Conservation (phyloP, 1,140 invertebrate species). For the Parapsyche elsis region DNA sequence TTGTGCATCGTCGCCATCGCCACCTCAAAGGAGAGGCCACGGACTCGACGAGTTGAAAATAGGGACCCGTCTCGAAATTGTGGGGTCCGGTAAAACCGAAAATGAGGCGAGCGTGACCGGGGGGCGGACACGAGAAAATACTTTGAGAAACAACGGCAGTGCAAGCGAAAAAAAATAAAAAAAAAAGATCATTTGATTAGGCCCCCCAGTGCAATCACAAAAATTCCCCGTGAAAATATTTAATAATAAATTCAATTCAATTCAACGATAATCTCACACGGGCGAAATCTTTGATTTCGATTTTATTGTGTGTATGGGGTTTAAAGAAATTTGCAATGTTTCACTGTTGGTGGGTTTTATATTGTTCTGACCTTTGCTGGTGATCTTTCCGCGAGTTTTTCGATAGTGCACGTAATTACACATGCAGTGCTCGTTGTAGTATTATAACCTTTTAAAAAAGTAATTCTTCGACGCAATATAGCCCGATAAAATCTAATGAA, state of each 20-base stretch:
- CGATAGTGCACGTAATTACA: not conserved
- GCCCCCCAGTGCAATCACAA: not conserved
- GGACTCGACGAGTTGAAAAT: conserved; percentile 35
- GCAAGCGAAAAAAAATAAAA: not conserved
- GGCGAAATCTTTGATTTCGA: too few relatives aligned
- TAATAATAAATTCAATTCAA: not conserved
- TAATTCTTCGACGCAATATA: conserved; percentile 28
- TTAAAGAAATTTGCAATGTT: too few relatives aligned
- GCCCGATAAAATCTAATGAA: conserved; percentile 33
- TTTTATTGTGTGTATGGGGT: too few relatives aligned
- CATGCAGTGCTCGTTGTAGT: not conserved
- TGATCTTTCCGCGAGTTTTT: not conserved
- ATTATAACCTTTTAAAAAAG: conserved; percentile 20
- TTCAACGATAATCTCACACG: too few relatives aligned
- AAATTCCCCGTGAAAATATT: not conserved
- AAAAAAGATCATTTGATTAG: not conserved
- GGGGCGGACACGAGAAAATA: conserved; percentile 38
- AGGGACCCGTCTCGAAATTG: conserved; percentile 42
- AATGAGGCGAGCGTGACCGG: conserved; percentile 41
- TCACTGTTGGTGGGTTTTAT: too few relatives aligned
- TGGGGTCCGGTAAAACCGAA: conserved; percentile 43
- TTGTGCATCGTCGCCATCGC: conserved; percentile 1
- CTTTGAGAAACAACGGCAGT: conserved; percentile 16
- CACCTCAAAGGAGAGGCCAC: not conserved
- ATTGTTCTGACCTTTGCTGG: not conserved